Percentiles rank a stretch among this genome's conserved stretches.
phyloP scores from a whole-genome alignment of 2,797 vertebrate genomes.

The Syngnathus acus region DNA sequence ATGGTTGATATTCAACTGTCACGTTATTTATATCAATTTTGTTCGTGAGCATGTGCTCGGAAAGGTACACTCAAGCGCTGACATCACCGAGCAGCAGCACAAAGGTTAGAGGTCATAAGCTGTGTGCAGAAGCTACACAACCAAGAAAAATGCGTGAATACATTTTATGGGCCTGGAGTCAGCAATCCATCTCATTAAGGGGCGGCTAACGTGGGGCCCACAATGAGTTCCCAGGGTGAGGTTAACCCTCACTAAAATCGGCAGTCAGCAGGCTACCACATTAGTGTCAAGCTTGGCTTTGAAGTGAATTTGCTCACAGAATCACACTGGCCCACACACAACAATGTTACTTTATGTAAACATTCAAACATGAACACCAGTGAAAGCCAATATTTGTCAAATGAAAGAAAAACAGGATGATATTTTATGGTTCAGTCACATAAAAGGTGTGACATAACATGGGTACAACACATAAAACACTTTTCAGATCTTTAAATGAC shows the following conservation, averaged over 20 bases:
- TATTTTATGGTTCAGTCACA: neutral
- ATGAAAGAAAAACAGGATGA: neutral
- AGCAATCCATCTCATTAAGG: slow-evolving; percentile 52
- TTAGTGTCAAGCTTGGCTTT: slow-evolving; percentile 40
- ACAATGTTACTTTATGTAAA: neutral
- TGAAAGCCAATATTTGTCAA: neutral
- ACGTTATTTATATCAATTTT: neutral
- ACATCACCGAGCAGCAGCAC: slow-evolving; percentile 14
- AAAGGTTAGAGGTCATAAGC: slow-evolving; percentile 1
- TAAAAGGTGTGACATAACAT: neutral
- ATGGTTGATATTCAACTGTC: neutral
- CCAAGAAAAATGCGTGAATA: slow-evolving; percentile 3
- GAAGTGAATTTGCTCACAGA: slow-evolving; percentile 14
- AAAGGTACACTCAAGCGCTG: neutral
- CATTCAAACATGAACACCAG: neutral
- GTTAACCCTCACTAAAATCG: slow-evolving; percentile 24
- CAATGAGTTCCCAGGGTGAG: slow-evolving; percentile 28
- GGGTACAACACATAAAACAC: neutral
- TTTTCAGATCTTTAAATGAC: neutral
- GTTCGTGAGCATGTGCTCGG: too few species aligned
- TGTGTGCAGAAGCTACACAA: neutral
- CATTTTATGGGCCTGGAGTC: slow-evolving; percentile 28
- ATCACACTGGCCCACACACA: slow-evolving; percentile 10
- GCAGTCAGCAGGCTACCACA: slow-evolving; percentile 20
- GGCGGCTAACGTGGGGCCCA: slow-evolving; percentile 23